Percentiles rank a stretch among this genome's conserved stretches.
Conservation (phyloP, 2,113 vertebrate species). For the Hoplias malabaricus region DNA sequence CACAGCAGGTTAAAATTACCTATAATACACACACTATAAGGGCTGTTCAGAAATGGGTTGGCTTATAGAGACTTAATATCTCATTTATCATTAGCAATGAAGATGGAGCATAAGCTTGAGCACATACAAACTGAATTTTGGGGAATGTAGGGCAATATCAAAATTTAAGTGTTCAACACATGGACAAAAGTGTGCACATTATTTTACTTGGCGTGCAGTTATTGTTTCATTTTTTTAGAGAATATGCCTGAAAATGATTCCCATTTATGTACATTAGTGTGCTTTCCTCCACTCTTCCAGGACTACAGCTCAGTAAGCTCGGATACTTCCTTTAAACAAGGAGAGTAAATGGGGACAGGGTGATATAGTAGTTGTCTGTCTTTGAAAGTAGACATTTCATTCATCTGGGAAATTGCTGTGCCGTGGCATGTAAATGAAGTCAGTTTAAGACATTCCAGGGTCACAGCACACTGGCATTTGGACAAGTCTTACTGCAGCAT, state of each 20-base stretch:
- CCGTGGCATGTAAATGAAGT: constrained; percentile 41
- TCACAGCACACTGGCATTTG: constrained; percentile 6
- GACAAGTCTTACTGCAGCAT: constrained; percentile 16
- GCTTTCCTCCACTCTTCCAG: not conserved
- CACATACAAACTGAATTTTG: not conserved
- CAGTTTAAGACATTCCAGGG: constrained; percentile 20
- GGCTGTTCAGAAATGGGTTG: too few relatives aligned
- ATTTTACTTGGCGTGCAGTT: not conserved
- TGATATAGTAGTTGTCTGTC: constrained; percentile 16
- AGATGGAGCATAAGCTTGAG: not conserved
- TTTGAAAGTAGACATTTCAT: constrained; percentile 32
- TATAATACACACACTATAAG: too few relatives aligned
- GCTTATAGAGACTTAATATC: not conserved
- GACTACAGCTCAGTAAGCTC: not conserved
- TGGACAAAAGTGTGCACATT: not conserved
- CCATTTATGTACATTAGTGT: not conserved
- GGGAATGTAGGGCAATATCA: not conserved
- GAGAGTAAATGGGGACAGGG: not conserved
- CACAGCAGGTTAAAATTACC: too few relatives aligned
- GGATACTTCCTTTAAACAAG: not conserved
- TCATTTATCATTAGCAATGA: not conserved
- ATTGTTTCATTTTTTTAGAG: not conserved
- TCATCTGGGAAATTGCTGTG: constrained; percentile 34
- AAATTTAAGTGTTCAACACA: not conserved
- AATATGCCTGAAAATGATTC: not conserved